phyloP scores from a whole-genome alignment of 1,140 invertebrate genomes.

The Aphelenchoides avenae region DNA sequence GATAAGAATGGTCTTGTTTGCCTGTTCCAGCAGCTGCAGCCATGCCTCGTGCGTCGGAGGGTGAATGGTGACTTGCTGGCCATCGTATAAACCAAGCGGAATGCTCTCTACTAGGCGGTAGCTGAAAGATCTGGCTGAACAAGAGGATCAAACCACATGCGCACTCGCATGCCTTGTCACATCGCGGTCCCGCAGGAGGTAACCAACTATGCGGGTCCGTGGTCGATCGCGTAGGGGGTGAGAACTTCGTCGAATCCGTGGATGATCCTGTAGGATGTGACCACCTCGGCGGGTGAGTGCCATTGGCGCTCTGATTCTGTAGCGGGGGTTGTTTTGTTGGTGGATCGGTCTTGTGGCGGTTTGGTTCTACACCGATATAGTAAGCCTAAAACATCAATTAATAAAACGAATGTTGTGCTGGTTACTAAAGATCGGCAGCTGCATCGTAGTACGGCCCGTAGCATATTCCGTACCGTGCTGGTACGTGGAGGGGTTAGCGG shows the following conservation, averaged over 20 bases:
- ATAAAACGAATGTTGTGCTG: too few species aligned
- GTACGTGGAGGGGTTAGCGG: background rate
- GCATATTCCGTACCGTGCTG: background rate
- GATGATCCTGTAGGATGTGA: constrained; percentile 7
- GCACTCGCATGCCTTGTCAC: constrained; percentile 10
- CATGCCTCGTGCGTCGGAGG: constrained; percentile 15
- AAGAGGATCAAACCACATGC: background rate
- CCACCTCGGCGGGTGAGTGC: constrained; percentile 3
- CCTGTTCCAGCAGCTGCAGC: constrained; percentile 14
- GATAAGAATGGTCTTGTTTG: constrained; percentile 22
- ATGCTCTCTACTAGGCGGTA: constrained; percentile 27
- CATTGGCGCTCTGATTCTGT: too few species aligned
- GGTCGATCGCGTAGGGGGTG: background rate
- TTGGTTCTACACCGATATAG: constrained; percentile 25
- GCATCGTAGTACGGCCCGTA: too few species aligned
- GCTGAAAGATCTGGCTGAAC: constrained; percentile 12
- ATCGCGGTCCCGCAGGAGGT: constrained; percentile 8
- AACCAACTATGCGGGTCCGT: background rate
- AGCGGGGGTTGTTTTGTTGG: too few species aligned
- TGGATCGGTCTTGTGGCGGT: too few species aligned
- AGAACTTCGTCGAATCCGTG: background rate
- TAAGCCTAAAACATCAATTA: constrained; percentile 23
- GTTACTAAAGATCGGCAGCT: too few species aligned
- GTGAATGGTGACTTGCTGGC: background rate
- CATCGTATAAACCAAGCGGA: constrained; percentile 19